phyloP scores from a whole-genome alignment of 2,888 invertebrate genomes.

The Leptogaster cylindrica region DNA sequence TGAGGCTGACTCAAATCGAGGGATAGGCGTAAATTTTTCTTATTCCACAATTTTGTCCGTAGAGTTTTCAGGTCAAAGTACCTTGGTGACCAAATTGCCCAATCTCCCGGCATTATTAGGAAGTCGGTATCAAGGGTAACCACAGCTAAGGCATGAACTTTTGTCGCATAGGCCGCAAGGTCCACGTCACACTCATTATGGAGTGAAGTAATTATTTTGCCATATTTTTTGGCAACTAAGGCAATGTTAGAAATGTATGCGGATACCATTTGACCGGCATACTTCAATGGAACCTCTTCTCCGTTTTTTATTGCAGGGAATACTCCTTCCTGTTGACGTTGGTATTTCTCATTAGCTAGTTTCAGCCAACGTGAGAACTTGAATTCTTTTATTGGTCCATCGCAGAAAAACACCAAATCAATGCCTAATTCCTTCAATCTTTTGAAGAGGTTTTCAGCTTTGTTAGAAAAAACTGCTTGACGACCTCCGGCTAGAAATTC shows the following conservation, averaged over 20 bases:
- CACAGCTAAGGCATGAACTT: slow-evolving; percentile 35
- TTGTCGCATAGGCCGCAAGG: slow-evolving; percentile 39
- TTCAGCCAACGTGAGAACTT: slow-evolving; percentile 35
- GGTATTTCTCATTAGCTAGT: slow-evolving; percentile 34
- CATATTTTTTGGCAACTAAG: slow-evolving; percentile 41
- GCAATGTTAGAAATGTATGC: no score
- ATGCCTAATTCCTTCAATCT: slow-evolving; percentile 37
- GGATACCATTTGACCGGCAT: slow-evolving; percentile 27
- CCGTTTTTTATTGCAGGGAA: slow-evolving; percentile 37
- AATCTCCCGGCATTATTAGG: slow-evolving; percentile 44
- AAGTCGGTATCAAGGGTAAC: slow-evolving; percentile 44
- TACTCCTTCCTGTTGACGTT: not conserved
- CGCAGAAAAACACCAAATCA: slow-evolving; percentile 42
- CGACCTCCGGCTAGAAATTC: slow-evolving; percentile 43
- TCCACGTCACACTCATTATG: slow-evolving; percentile 44
- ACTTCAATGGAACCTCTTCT: not conserved
- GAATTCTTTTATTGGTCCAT: slow-evolving; percentile 43
- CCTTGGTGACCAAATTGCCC: slow-evolving; percentile 37
- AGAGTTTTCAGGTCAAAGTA: slow-evolving; percentile 27
- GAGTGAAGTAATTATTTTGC: slow-evolving; percentile 41
- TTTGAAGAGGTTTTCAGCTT: slow-evolving; percentile 25
- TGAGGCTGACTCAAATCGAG: slow-evolving; percentile 40
- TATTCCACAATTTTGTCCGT: slow-evolving; percentile 33
- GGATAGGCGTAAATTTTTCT: slow-evolving; percentile 18
- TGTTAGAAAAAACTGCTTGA: slow-evolving; percentile 5